Percentiles rank a stretch among this genome's conserved stretches.
Conservation (phyloP, 1,140 invertebrate species). For the Penaeus japonicus region DNA sequence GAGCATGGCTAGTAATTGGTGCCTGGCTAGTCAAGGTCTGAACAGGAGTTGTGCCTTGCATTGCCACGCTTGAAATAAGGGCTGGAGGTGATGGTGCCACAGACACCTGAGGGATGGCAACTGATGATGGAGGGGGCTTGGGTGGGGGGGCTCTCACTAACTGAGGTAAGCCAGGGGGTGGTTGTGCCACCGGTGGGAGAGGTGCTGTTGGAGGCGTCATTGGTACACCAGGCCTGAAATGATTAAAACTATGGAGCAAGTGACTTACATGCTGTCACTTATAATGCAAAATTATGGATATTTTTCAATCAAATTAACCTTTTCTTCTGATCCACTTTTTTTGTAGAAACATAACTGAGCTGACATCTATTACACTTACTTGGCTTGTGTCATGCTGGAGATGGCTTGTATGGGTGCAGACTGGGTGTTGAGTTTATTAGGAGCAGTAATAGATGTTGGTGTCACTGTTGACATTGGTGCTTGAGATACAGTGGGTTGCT, state of each 20-base stretch:
- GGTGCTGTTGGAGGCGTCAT: slow-evolving; percentile 42
- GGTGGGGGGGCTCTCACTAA: slow-evolving; percentile 24
- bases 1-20: not conserved
- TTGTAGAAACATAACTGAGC: not conserved
- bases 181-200: slow-evolving; percentile 35
- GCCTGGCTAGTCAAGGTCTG: slow-evolving; percentile 35
- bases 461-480: not conserved
- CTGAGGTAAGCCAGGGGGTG: slow-evolving; percentile 30
- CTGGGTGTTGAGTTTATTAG: slow-evolving; percentile 24
- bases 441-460: not conserved
- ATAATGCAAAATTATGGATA: no score
- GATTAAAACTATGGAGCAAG: not conserved
- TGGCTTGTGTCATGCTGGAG: slow-evolving; percentile 40
- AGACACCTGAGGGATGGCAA: slow-evolving; percentile 27
- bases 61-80: slow-evolving; percentile 27
- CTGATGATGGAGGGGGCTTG: not conserved
- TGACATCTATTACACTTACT: slow-evolving; percentile 16
- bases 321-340: not conserved
- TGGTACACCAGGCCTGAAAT: slow-evolving; percentile 37
- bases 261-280: not conserved
- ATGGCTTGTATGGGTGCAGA: slow-evolving; percentile 33
- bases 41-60: slow-evolving; percentile 22
- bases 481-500: not conserved
- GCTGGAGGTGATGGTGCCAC: slow-evolving; percentile 35
- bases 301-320: no score